These are phyloP conservation scores for Syrrhaptes paradoxus DNA, from an alignment of 2,113 vertebrate species.

Conservation along the genomic window DNA sequence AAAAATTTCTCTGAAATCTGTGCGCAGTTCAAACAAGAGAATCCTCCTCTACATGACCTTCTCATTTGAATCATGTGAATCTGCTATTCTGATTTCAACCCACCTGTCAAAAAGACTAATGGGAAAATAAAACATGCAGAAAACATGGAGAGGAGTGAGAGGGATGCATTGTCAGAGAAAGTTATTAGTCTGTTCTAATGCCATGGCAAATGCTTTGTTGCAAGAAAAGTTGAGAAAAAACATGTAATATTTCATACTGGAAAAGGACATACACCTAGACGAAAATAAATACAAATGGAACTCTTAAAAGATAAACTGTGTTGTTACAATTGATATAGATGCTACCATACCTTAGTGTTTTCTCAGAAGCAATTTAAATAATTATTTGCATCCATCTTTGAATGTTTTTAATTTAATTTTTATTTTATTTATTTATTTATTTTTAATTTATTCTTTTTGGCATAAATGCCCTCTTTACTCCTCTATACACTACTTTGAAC, in stretches of 20 bases:
- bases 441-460: not conserved
- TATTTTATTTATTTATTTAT: not conserved
- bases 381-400: not conserved
- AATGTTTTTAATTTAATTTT: not conserved
- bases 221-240: not conserved
- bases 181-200: constrained; percentile 17
- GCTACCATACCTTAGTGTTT: fast-evolving
- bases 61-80: constrained; percentile 23
- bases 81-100: not conserved
- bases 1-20: not conserved
- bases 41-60: not conserved
- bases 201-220: not conserved
- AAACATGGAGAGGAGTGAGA: not conserved
- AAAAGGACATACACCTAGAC: not conserved
- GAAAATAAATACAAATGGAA: not conserved
- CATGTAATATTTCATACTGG: not conserved
- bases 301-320: not conserved
- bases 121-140: not conserved
- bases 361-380: not conserved
- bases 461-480: not conserved
- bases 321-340: not conserved
- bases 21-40: not conserved
- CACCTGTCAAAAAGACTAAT: not conserved
- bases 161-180: not conserved
- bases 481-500: not conserved